Evolutionary conservation across 2,888 invertebrate genomes (phyloP), one percentile per base, ranked within the genome.

Genomic region (Baccha elongata): DNA sequence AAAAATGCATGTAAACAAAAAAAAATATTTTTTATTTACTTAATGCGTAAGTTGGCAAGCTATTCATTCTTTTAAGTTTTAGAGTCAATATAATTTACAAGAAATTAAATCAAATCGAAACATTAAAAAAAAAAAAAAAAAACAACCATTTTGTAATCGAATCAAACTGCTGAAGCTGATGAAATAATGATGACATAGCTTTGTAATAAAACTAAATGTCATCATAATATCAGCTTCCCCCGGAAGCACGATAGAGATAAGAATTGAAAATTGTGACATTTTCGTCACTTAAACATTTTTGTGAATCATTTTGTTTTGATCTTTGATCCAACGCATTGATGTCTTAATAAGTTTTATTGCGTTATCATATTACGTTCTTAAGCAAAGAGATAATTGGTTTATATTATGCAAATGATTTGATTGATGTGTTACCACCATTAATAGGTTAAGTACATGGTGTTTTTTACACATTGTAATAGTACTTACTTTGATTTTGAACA

Each of bases 81-180:
- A 13, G 60, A 42, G n/a, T 29, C 17, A 21, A 53, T 42, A 26
- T 4, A 42, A 60, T 60, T 46, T 29, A 46, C 29, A n/a, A 19
- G 5, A 46, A 46, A 62, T 62, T 46, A 32, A 44, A 62, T 62
- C 19, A 17, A 32, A 29, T 62, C 13, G 13, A 46, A 19, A 32
- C 29, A 65, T 37, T 37, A 42, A 19, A 42, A 4, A 11, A 19
- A 52, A 21, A 53, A 26, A 6, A 23, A 37, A 23, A 8, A 40
- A 46, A 55, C 53, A 73, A 65, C 11, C n/a, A 73, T 46, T 35
- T 62, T 64, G 42, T 64, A 35, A 64, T 64, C 52, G 50, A 64
- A 64, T 29, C 11, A 65, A 29, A 42, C 17, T 52, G 19, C 8
- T 32, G 55, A 19, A 19, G 17, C 35, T 67, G 73, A 40, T 40